Evolutionary conservation across 2,797 vertebrate species (phyloP), one percentile per base, ranked within the genome.

Genomic region (Alectoris magna): DNA sequence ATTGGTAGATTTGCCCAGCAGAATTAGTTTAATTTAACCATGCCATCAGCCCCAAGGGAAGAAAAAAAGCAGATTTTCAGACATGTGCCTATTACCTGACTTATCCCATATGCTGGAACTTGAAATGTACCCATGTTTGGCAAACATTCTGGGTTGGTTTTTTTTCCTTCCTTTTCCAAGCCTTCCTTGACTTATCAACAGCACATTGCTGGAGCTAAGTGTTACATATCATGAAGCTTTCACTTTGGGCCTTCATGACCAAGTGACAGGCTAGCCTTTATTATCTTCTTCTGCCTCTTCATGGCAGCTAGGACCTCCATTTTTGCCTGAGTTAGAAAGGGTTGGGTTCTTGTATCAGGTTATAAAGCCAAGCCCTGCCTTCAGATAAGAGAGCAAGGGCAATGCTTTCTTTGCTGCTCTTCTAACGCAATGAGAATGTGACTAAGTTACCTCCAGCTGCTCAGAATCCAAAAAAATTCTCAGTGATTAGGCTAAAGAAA

Each of bases 341-440:
- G 13, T 11, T 0, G 0, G 8, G 24, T 60, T 11, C 11, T 58
- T 38, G 26, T 43, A 77, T 0, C 0, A 23, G 9, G 14, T 51
- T 56, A 53, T 51, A n/a, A 78, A 78, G 43, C 18, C 22, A 7
- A 29, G n/a, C 39, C 38, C 14, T 44, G 34, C 62, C 62, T 44
- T 56, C 16, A 34, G 31, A n/a, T 38, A 34, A 63, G 29, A 64
- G 22, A 18, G n/a, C 31, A 44, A 56, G 41, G 11, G 19, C 9
- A 55, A 67, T 27, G 24, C 31, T 67, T 67, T 24, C 49, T 67
- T 67, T 53, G 26, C 18, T 41, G 12, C 63, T 66, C 75, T 36
- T 78, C 26, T 78, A 34, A 36, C 27, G 15, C 18, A 67, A 31
- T 9, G 8, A 27, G 51, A 67, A 56, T n/a, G 29, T 7, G 11